Percentiles rank a stretch among this genome's conserved stretches.
Conservation (phyloP, 2,113 vertebrate species). For the Probosciger aterrimus region DNA sequence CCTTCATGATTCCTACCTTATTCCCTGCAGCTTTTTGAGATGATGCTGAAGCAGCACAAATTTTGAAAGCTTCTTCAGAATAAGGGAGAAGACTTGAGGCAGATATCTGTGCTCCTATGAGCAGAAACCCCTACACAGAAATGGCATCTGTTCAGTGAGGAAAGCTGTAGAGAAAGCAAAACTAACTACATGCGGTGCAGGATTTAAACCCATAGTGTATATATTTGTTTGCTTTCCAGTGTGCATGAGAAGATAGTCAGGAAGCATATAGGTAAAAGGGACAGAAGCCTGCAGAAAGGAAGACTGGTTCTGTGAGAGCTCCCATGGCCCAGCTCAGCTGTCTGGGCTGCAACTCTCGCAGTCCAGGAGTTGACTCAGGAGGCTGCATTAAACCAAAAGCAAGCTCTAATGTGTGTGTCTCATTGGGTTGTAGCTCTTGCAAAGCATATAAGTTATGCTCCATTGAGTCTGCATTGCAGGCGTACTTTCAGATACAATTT, state of each 20-base stretch:
- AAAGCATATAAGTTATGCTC: not conserved
- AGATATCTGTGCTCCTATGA: not conserved
- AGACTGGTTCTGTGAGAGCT: not conserved
- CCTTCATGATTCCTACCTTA: not conserved
- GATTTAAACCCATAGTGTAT: not conserved
- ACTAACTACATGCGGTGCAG: not conserved
- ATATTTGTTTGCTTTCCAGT: not conserved
- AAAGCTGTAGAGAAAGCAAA: not conserved
- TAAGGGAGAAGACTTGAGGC: not conserved
- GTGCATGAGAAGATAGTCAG: not conserved
- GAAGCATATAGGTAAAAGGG: not conserved
- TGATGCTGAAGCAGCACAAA: not conserved
- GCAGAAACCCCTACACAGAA: fast-evolving
- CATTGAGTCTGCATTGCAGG: not conserved
- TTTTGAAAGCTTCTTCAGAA: not conserved
- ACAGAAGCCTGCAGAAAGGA: not conserved
- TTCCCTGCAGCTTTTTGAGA: not conserved
- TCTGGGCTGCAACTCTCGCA: not conserved
- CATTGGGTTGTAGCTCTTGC: not conserved
- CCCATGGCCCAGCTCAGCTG: fast-evolving
- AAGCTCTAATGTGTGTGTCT: not conserved
- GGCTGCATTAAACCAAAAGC: not conserved
- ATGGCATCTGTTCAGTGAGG: not conserved
- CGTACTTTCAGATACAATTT: not conserved
- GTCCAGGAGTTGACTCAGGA: not conserved